These are phyloP conservation scores for Perccottus glenii DNA, from an alignment of 2,113 vertebrate species.

Conservation along the genomic window DNA sequence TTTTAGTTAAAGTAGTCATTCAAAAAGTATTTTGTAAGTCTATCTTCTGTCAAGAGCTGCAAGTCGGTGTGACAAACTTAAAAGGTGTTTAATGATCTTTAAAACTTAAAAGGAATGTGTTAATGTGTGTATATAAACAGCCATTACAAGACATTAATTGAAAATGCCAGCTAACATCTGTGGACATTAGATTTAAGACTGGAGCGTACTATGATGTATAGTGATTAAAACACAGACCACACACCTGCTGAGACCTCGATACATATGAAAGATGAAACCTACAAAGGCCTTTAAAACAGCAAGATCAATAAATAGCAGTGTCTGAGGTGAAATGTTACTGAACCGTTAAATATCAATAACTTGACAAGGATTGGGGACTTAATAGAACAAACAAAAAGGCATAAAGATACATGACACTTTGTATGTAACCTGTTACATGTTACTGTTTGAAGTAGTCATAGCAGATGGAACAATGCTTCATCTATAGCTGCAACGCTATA, in stretches of 20 bases:
- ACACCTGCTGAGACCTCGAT: background rate
- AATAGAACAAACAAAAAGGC: too few species aligned
- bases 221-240: background rate
- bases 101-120: background rate
- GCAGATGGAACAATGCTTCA: too few species aligned
- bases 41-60: background rate
- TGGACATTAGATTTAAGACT: background rate
- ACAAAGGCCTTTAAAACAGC: too few species aligned
- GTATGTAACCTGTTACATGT: too few species aligned
- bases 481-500: too few species aligned
- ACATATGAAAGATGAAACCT: background rate
- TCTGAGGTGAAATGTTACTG: too few species aligned
- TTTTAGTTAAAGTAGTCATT: too few species aligned
- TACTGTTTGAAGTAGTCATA: too few species aligned
- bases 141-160: background rate
- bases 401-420: too few species aligned
- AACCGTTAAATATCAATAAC: too few species aligned
- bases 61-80: background rate
- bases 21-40: background rate
- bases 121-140: background rate
- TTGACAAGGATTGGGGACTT: too few species aligned
- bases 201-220: background rate
- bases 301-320: too few species aligned
- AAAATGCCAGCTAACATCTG: background rate
- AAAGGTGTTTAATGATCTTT: background rate